Conservation (phyloP, 2,888 invertebrate genomes). For the Ptycholaimellus sp. region DNA sequence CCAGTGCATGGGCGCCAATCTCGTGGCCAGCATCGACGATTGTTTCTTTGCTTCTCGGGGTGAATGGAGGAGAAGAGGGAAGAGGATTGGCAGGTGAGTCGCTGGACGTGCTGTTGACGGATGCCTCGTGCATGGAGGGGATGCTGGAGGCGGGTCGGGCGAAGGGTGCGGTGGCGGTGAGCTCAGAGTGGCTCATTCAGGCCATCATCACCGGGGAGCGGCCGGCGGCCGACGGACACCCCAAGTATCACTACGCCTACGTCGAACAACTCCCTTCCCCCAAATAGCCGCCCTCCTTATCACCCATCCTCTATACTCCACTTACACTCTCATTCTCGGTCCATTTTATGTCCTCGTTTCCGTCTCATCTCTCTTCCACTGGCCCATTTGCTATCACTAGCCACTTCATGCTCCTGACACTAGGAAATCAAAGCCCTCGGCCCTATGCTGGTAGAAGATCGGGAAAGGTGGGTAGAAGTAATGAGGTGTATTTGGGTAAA, state of each 20-base stretch:
- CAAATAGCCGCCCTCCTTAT: too few species aligned
- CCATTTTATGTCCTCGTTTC: too few species aligned
- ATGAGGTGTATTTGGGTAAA: too few species aligned
- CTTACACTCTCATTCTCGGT: too few species aligned
- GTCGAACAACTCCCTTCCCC: slow-evolving; percentile 5
- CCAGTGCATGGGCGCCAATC: slow-evolving; percentile 14
- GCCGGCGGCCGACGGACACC: slow-evolving; percentile 15
- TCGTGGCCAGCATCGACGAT: slow-evolving; percentile 6
- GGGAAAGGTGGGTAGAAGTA: too few species aligned
- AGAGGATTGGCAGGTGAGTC: slow-evolving; percentile 7
- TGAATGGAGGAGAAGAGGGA: background rate
- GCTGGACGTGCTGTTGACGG: slow-evolving; percentile 26
- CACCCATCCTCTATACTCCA: too few species aligned
- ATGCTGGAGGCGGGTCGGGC: slow-evolving; percentile 16
- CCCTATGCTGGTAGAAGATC: too few species aligned
- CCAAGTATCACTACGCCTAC: slow-evolving; percentile 17
- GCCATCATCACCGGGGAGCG: slow-evolving; percentile 20
- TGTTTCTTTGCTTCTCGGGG: background rate
- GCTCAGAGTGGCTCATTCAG: slow-evolving; percentile 27
- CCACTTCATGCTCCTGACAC: too few species aligned
- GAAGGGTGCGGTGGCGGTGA: slow-evolving; percentile 11
- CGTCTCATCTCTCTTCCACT: too few species aligned
- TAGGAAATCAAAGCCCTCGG: too few species aligned
- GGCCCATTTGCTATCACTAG: too few species aligned
- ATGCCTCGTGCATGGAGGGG: slow-evolving; percentile 19